Conservation (phyloP, 2,888 invertebrate genomes). For the Loripinus fragilis region DNA sequence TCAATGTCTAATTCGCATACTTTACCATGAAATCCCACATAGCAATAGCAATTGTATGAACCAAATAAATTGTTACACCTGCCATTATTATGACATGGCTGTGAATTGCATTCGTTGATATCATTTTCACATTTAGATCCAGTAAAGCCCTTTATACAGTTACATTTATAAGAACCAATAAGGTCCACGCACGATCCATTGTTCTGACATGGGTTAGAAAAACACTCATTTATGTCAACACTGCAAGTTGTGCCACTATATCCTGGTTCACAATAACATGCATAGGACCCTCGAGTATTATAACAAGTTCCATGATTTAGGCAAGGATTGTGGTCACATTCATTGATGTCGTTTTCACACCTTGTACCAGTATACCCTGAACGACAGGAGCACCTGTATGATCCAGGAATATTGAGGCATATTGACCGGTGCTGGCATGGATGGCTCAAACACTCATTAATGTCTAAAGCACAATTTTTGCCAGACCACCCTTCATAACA, state of each 20-base stretch:
- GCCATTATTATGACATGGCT: neutral
- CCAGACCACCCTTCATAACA: neutral
- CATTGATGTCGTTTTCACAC: neutral
- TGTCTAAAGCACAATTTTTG: neutral
- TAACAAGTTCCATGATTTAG: neutral
- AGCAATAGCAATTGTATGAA: neutral
- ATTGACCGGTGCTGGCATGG: neutral
- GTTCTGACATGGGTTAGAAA: neutral
- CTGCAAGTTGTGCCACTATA: neutral
- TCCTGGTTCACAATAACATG: neutral
- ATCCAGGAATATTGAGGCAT: neutral
- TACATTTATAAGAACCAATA: neutral
- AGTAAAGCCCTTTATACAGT: neutral
- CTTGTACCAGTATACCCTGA: neutral
- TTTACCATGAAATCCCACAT: neutral
- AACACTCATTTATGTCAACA: neutral
- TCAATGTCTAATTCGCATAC: neutral
- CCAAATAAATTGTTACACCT: neutral
- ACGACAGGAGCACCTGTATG: neutral
- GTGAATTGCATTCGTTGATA: neutral
- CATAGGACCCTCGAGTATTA: neutral
- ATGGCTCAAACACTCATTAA: no score
- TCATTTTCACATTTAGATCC: neutral
- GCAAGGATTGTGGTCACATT: neutral
- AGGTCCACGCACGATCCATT: neutral